These are phyloP conservation scores for Campylorhamphus procurvoides DNA, from an alignment of 2,113 vertebrate genomes.

Conservation along the genomic window DNA sequence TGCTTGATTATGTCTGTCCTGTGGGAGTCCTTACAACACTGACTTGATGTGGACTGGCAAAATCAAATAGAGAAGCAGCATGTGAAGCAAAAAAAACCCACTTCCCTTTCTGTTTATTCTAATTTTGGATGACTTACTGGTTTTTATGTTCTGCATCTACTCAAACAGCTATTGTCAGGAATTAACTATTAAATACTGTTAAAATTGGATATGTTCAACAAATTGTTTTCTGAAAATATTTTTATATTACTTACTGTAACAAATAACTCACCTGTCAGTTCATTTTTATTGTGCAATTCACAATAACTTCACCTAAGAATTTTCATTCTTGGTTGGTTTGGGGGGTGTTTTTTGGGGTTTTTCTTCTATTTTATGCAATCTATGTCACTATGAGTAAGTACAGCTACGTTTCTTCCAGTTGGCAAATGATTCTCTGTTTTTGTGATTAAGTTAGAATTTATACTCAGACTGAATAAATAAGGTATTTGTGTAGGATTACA, in stretches of 20 bases:
- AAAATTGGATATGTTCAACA: neutral
- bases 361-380: neutral
- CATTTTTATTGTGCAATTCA: neutral
- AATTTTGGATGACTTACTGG: neutral
- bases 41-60: neutral
- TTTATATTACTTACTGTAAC: neutral
- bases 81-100: neutral
- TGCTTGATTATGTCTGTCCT: neutral
- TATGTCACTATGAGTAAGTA: neutral
- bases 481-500: neutral
- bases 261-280: neutral
- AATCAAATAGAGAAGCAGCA: neutral
- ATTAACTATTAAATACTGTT: neutral
- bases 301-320: neutral
- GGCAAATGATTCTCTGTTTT: neutral
- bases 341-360: rapidly evolving
- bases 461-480: neutral
- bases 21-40: neutral
- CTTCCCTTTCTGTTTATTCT: neutral
- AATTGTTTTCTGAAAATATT: neutral
- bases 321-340: neutral
- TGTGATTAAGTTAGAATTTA: neutral
- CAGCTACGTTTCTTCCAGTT: neutral
- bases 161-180: neutral
- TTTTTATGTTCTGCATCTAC: neutral